Base-by-base conservation (phyloP, 2,888 invertebrate genomes). In the Caenorhabditis japonica region DNA sequence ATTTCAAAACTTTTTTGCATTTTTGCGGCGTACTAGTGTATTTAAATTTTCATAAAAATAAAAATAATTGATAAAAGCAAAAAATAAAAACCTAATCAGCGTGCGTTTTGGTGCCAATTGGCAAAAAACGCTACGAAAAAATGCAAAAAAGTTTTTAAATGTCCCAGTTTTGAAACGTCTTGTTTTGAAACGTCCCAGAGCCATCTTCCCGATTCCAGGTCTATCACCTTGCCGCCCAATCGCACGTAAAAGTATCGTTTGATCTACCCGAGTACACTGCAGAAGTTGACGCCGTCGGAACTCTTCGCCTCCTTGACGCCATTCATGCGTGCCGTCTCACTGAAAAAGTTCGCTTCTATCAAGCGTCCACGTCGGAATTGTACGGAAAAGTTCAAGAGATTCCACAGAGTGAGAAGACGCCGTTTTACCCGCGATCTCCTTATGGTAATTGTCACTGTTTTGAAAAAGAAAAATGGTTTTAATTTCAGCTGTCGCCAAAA, bases 181-280 rank as follows among this genome's bases (percentile, higher is more conserved):
- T n/a, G n/a, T n/a, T n/a, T n/a, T n/a, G n/a, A n/a, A n/a, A n/a
- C n/a, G n/a, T n/a, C n/a, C n/a, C n/a, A n/a, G n/a, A n/a, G n/a
- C n/a, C n/a, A n/a, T n/a, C n/a, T n/a, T n/a, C n/a, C n/a, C n/a
- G n/a, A n/a, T 43, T 60, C 7, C 46, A 62, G 62, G 94, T 99
- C 79, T 99, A 99, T 88, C 99, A 99, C 90, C 91, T 99, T 76
- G 99, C 96, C 0, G 99, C 99, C 0, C 97, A 99, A 88, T 97
- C 97, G 81, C 99, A 99, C 89, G 97, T 99, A 1, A 97, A 97
- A 90, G 95, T 97, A 36, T 81, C 84, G 5, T 99, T 99, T 88
- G 97, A 99, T 87, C 90, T 99, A 73, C 95, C 96, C 85, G 97
- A 99, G 89, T 99, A 99, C 87, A 99, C 99, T 0, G 96, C 97